Evolutionary conservation across 1,140 invertebrate genomes (phyloP), one percentile per base, ranked within the genome.

Genomic region (Leptinotarsa lineolata): DNA sequence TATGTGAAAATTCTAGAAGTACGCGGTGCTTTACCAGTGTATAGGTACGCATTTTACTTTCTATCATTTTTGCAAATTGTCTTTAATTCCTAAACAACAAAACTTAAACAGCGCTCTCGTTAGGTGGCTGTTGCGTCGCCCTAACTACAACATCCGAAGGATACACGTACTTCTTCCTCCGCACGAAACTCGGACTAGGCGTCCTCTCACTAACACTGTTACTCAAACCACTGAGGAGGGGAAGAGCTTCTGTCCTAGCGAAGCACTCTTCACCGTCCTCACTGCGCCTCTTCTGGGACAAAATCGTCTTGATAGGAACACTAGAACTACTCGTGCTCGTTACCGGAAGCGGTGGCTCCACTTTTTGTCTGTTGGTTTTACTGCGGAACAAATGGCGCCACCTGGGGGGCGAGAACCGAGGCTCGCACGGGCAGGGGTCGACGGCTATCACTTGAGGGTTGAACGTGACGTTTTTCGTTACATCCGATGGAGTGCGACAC

Each of bases 111-210:
- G 74, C 70, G 72, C 78, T 79, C 54, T 79, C 78, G 20, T 76
- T 76, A 2, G 76, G 76, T 0, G 74, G 72, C 67, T 75, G 63
- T 11, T 46, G 15, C 68, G 54, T 74, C 65, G 66, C 74, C 65
- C 76, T 71, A 48, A 79, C 74, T 18, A 76, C 77, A 54, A 78
- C 61, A 63, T 79, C 76, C 45, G 78, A 79, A 18, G 89, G 88
- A 80, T 88, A 90, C 67, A 89, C 86, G 77, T 89, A 89, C 75
- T 89, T 89, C 76, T 90, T 90, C 76, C 88, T 82, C 78, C 88
- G 86, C 2, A 88, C 86, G 72, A 87, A 88, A 79, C 86, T 88
- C 71, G 87, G 87, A 3, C 88, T 88, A 4, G 87, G 86, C 64
- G 84, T 86, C 15, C 82, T 80, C 39, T 86, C 83, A 67, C 82